phyloP scores from a whole-genome alignment of 2,888 invertebrate species.

The Gisinianus flammeolus region DNA sequence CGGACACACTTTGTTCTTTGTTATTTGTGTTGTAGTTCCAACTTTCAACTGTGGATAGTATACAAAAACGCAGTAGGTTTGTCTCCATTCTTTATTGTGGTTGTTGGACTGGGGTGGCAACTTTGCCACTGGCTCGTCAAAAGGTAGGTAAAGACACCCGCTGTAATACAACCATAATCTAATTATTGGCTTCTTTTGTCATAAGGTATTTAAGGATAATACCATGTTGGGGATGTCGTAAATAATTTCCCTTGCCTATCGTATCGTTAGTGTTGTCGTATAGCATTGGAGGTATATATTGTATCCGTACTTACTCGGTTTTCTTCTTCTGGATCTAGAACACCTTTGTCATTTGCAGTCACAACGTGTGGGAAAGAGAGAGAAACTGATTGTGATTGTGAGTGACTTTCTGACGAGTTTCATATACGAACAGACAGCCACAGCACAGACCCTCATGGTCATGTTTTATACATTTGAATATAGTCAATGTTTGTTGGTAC shows the following conservation, averaged over 20 bases:
- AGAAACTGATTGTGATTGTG: too few relatives aligned
- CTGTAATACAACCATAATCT: slow-evolving; percentile 27
- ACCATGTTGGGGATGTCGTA: slow-evolving; percentile 4
- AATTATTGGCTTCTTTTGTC: slow-evolving; percentile 17
- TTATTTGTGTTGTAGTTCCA: too few relatives aligned
- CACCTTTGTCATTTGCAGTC: slow-evolving; percentile 3
- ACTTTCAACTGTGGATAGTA: background rate
- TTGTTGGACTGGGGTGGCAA: background rate
- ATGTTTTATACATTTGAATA: too few relatives aligned
- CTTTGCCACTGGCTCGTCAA: background rate
- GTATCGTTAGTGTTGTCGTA: background rate
- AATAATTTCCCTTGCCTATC: background rate
- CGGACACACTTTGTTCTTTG: too few relatives aligned
- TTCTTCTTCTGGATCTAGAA: background rate
- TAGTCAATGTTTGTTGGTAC: too few relatives aligned
- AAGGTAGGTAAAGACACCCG: slow-evolving; percentile 2
- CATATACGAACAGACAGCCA: too few relatives aligned
- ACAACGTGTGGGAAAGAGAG: slow-evolving; percentile 21
- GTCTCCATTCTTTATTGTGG: slow-evolving; percentile 16
- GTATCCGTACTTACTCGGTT: too few relatives aligned
- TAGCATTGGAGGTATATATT: too few relatives aligned
- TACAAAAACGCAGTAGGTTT: background rate
- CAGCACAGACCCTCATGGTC: too few relatives aligned
- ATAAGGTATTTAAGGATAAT: slow-evolving; percentile 5
- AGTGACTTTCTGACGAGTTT: too few relatives aligned